Evolutionary conservation across 2,888 invertebrate genomes (phyloP), one percentile per base, ranked within the genome.

Genomic region (Tuberolachnus salignus): DNA sequence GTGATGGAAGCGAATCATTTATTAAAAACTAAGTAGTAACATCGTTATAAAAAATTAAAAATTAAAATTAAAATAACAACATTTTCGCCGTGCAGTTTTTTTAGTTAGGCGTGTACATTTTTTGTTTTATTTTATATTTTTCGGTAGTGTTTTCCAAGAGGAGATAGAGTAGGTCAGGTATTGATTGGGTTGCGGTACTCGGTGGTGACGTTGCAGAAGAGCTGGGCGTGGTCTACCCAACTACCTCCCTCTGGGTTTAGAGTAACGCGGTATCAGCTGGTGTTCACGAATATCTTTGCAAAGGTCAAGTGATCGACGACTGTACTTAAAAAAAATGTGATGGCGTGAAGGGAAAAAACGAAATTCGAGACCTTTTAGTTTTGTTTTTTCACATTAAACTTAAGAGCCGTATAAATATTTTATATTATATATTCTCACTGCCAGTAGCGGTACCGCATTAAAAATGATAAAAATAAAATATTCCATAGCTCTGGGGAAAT

Each of bases 121-220:
- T 4, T 4, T 4, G 6, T 34, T 6, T 4, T 4, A 34, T 21
- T 72, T 51, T 21, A 34, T 14, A 34, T 71, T 78, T 53, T 66
- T 51, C 9, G 21, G 13, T 16, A 69, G 4, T n/a, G 26, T 67
- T 75, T 55, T 67, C 11, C 21, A 11, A 49, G 49, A 51, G 21
- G 11, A 61, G 69, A 78, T 69, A 69, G 69, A 59, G 78, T 78
- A 78, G 78, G 78, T 78, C 69, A 78, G 78, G 78, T 78, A 78
- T 78, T 69, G 78, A 78, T 78, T 78, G 49, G 59, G 57, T n/a
- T 78, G 78, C 78, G 69, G 78, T 57, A 57, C 59, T 78, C 21
- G 8, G 57, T n/a, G 16, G 23, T 75, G 75, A 78, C 69, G 78
- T 78, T 61, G 59, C 78, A 59, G 61, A 69, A 78, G 55, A 57